A percentile compares a stretch with the other conserved stretches of the same genome.
Evolutionary conservation across 2,113 vertebrate genomes (phyloP).

Genomic region (Taurulus bubalis): DNA sequence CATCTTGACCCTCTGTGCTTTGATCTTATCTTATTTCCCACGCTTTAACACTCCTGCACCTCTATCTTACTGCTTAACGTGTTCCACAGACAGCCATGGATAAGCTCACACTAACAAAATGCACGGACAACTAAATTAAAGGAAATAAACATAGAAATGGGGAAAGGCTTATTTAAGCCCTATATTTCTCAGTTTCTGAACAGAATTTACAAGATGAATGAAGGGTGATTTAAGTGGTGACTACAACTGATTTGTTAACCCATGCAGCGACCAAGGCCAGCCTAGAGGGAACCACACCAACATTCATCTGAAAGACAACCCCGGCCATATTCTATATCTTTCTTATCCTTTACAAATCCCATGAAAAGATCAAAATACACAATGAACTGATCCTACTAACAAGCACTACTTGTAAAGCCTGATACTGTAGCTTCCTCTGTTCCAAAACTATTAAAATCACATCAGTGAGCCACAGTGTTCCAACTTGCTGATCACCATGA

Average conservation of each 20-base stretch:
- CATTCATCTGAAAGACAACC: background rate
- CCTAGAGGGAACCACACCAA: background rate
- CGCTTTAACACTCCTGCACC: constrained; percentile 27
- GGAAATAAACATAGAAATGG: background rate
- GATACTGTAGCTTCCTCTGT: background rate
- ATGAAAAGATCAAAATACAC: background rate
- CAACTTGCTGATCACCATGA: background rate
- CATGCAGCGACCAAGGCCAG: background rate
- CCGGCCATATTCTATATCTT: background rate
- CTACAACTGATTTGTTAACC: background rate
- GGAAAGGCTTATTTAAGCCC: background rate
- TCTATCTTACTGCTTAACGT: constrained; percentile 10
- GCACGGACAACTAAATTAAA: background rate
- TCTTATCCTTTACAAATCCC: background rate
- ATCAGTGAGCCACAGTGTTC: background rate
- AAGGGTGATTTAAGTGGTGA: background rate
- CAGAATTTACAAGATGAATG: background rate
- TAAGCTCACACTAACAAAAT: background rate
- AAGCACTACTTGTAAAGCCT: background rate
- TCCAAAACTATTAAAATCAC: background rate
- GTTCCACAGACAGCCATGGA: constrained; percentile 1
- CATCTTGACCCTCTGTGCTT: constrained; percentile 47
- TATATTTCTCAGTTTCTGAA: background rate
- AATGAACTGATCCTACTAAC: background rate
- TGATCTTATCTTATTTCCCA: constrained; percentile 74